Evolutionary conservation across 2,797 vertebrate genomes (phyloP), one percentile per base, ranked within the genome.

Genomic region (Muscicapa striata): DNA sequence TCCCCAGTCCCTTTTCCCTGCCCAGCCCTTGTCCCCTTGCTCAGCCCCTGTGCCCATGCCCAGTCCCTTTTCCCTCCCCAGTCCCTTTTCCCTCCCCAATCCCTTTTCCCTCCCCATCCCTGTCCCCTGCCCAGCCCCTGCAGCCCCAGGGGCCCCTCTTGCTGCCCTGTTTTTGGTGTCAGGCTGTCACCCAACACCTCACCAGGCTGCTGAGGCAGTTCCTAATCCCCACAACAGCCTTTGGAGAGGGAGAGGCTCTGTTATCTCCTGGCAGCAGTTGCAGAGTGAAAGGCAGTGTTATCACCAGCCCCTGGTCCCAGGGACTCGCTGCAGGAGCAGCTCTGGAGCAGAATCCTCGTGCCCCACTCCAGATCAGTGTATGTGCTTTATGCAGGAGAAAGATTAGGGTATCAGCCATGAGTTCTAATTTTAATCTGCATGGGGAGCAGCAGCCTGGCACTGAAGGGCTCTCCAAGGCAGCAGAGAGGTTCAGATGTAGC

Each of bases 191-290:
- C 91, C 70, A 66, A 34, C 91, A 55, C 78, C 70, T 90, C 46
- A 15, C 22, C 77, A 52, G 21, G 0, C 58, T 84, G 78, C 74
- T 24, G 66, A 68, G 77, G 63, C 40, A 89, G 74, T 17, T 22
- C 46, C 22, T 84, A 69, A 92, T 79, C 75, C 63, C 48, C 81
- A 24, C 55, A 58, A 26, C 78, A 61, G 41, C 46, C 34, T 68
- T 52, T 68, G 38, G 13, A 92, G 91, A 78, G 94, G 66, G 74
- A 34, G 55, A 68, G 46, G 74, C 0, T 1, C 81, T 38, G 32
- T 75, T 89, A 90, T 92, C 95, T 79, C 61, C 46, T 6, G 64
- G 26, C n/a, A 32, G 63, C 72, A 59, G 74, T 5, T 48, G 43
- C 46, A 76, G 49, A 22, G 43, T 7, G 38, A 49, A 87, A 46